Evolutionary conservation across 2,888 invertebrate genomes (phyloP).

Genomic region (Gari tellinella): DNA sequence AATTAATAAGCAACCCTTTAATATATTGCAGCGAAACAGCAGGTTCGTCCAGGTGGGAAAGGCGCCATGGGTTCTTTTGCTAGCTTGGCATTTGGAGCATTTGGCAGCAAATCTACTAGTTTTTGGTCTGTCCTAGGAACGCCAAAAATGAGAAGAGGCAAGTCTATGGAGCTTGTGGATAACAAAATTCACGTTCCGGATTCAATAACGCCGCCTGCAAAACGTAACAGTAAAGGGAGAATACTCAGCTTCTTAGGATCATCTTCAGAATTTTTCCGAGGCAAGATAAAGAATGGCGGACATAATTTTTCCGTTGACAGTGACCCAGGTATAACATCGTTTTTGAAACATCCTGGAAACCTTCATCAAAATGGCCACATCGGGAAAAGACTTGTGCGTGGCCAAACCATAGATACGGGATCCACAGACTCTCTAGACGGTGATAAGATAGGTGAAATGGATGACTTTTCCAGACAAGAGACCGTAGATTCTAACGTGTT

Average conservation of each 20-base stretch:
- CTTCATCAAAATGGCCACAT: slow-evolving; percentile 52
- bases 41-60: slow-evolving; percentile 57
- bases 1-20: too few species aligned
- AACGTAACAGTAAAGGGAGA: slow-evolving; percentile 49
- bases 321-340: slow-evolving; percentile 38
- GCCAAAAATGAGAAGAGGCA: slow-evolving; percentile 63
- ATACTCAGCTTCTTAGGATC: slow-evolving; percentile 57
- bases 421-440: slow-evolving; percentile 56
- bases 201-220: slow-evolving; percentile 1
- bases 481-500: slow-evolving; percentile 41
- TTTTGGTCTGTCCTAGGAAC: slow-evolving; percentile 69
- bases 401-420: slow-evolving; percentile 56
- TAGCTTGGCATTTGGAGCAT: slow-evolving; percentile 66
- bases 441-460: slow-evolving; percentile 27
- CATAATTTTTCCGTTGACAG: slow-evolving; percentile 49
- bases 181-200: slow-evolving; percentile 41
- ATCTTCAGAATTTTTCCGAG: slow-evolving; percentile 50
- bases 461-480: slow-evolving; percentile 42
- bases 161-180: slow-evolving; percentile 58
- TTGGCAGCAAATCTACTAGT: slow-evolving; percentile 63
- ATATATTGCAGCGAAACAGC: slow-evolving; percentile 59
- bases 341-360: slow-evolving; percentile 23
- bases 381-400: slow-evolving; percentile 46
- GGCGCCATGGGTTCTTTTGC: slow-evolving; percentile 71
- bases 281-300: slow-evolving; percentile 46